phyloP scores from a whole-genome alignment of 2,888 invertebrate species.

The Deilephila elpenor region DNA sequence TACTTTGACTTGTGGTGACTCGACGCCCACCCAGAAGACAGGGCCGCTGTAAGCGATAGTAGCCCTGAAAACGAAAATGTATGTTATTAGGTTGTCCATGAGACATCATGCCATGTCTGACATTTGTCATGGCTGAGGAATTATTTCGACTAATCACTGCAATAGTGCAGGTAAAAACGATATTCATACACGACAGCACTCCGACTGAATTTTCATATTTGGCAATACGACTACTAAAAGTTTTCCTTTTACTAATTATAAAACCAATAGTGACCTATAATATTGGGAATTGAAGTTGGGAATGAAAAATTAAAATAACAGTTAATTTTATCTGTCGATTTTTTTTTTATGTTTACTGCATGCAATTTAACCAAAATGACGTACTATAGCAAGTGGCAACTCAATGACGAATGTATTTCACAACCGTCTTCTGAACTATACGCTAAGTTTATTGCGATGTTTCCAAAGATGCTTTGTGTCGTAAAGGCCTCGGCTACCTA shows the following conservation, averaged over 20 bases:
- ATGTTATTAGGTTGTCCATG: not conserved
- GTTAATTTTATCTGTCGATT: not conserved
- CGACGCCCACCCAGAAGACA: conserved; percentile 88
- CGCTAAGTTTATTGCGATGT: conserved; percentile 32
- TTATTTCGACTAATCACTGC: too few species aligned
- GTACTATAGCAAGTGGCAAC: conserved; percentile 11
- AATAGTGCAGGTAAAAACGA: too few species aligned
- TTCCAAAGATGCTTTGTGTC: conserved; percentile 28
- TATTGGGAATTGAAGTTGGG: too few species aligned
- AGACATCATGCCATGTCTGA: too few species aligned
- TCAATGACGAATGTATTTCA: conserved; percentile 33
- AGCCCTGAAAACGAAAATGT: conserved; percentile 79
- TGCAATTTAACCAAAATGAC: conserved; percentile 18
- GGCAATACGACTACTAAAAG: too few species aligned
- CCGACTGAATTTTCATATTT: too few species aligned
- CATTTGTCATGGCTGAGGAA: too few species aligned
- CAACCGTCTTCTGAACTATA: conserved; percentile 31
- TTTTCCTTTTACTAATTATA: too few species aligned
- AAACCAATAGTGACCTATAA: too few species aligned
- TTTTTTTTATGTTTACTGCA: not conserved
- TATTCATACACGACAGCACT: too few species aligned
- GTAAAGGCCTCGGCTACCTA: conserved; percentile 25
- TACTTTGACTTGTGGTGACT: conserved; percentile 81
- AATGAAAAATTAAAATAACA: too few species aligned
- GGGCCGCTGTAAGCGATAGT: conserved; percentile 89